Evolutionary conservation across 2,113 vertebrate species (phyloP).

Genomic region (Brienomyrus brachyistius): DNA sequence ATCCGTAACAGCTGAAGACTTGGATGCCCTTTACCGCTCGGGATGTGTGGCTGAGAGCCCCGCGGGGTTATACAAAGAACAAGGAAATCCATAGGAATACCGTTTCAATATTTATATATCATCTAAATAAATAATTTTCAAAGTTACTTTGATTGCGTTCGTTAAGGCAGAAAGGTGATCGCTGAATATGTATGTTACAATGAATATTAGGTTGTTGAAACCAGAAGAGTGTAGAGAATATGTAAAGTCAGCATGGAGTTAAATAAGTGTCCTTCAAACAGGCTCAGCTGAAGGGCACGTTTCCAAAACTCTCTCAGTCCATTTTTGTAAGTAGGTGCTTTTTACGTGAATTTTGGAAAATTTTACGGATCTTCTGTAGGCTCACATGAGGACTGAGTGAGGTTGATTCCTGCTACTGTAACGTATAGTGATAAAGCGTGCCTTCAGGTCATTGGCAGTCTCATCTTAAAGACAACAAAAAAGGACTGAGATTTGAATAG

Average conservation of each 20-base stretch:
- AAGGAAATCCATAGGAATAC: not conserved
- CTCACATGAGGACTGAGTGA: not conserved
- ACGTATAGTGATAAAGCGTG: not conserved
- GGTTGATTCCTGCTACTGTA: not conserved
- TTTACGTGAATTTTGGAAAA: not conserved
- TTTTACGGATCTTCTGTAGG: not conserved
- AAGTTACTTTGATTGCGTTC: not conserved
- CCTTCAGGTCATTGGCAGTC: not conserved
- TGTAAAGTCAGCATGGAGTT: not conserved
- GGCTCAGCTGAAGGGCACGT: not conserved
- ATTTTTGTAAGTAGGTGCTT: not conserved
- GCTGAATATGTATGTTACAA: not conserved
- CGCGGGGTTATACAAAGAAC: not conserved
- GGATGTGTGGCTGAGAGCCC: constrained; percentile 50
- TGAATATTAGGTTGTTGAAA: not conserved
- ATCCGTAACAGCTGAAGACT: constrained; percentile 78
- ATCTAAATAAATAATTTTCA: not conserved
- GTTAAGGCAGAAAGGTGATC: not conserved
- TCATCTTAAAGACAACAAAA: not conserved
- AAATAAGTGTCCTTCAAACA: not conserved
- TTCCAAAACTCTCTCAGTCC: not conserved
- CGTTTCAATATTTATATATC: not conserved
- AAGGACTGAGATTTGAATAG: not conserved
- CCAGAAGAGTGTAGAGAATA: not conserved
- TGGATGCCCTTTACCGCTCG: constrained; percentile 55